These are phyloP conservation scores for Holothuria leucospilota DNA, from an alignment of 53 echinoderm and acorn worm genomes.

Conservation along the genomic window DNA sequence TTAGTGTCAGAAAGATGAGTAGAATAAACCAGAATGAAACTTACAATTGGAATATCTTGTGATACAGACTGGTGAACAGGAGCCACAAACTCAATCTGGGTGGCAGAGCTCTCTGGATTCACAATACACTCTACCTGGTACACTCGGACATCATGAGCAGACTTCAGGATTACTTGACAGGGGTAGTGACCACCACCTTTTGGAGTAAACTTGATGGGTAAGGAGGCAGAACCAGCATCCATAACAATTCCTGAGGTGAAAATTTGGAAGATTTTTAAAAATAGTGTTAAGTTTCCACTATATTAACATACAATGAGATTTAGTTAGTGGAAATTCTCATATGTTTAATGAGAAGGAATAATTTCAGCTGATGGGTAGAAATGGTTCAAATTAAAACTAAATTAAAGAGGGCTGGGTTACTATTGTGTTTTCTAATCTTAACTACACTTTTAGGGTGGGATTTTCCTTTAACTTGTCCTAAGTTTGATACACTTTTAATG, in stretches of 20 bases:
- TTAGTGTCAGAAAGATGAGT: too few species aligned
- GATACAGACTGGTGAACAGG: conserved; percentile 98
- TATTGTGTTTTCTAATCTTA: too few species aligned
- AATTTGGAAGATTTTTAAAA: not conserved
- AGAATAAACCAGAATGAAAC: conserved; percentile 19
- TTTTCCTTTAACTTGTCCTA: too few species aligned
- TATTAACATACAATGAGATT: not conserved
- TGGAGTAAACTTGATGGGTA: conserved; percentile 89
- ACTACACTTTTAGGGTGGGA: too few species aligned
- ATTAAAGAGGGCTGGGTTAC: too few species aligned
- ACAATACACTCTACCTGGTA: conserved; percentile 93
- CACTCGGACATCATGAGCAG: conserved; percentile 89
- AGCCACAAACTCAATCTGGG: conserved; percentile 95
- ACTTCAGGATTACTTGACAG: conserved; percentile 81
- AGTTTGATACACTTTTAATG: too few species aligned
- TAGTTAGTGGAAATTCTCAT: too few species aligned
- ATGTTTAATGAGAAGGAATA: too few species aligned
- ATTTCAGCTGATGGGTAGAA: too few species aligned
- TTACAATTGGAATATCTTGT: conserved; percentile 97
- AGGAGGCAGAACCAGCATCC: conserved; percentile 75
- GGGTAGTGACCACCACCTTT: conserved; percentile 96
- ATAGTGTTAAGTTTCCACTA: not conserved
- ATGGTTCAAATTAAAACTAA: too few species aligned
- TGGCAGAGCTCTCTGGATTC: conserved; percentile 88
- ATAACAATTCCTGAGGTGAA: conserved; percentile 78